These are phyloP conservation scores for Leucoraja ocellata DNA, from an alignment of 2,797 vertebrate species.

Conservation along the genomic window DNA sequence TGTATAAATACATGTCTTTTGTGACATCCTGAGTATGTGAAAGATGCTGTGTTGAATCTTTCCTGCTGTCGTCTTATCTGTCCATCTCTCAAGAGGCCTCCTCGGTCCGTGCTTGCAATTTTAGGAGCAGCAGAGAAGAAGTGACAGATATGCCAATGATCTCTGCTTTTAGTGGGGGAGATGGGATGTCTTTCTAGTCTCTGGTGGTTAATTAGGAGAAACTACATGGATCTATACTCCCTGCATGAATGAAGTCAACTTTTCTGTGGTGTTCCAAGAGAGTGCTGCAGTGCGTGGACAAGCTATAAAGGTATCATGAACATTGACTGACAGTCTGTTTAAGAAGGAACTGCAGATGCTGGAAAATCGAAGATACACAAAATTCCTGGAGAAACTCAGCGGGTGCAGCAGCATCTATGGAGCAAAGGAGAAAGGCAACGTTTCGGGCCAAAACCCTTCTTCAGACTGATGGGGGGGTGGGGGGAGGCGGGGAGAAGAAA, in stretches of 20 bases:
- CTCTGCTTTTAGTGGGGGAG: not conserved
- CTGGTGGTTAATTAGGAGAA: constrained; percentile 4
- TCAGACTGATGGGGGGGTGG: no score
- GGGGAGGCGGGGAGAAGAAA: no score
- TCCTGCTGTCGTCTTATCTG: not conserved
- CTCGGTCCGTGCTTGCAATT: not conserved
- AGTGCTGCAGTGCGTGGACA: not conserved
- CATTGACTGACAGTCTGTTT: not conserved
- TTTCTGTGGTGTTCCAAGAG: not conserved
- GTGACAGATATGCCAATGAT: not conserved
- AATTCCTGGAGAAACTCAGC: no score
- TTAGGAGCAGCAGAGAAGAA: not conserved
- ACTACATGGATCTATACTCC: not conserved
- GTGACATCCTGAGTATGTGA: not conserved
- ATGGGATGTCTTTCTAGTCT: not conserved
- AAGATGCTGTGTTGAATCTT: not conserved
- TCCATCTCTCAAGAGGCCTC: not conserved
- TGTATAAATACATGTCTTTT: not conserved
- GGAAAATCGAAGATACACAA: no score
- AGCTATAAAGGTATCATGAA: not conserved
- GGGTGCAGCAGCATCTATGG: no score
- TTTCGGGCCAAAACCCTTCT: no score
- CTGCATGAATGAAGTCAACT: not conserved
- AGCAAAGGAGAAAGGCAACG: no score
- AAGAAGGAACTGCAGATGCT: no score